Evolutionary conservation across 2,888 invertebrate species (phyloP).

Genomic region (Miltochrista miniata): DNA sequence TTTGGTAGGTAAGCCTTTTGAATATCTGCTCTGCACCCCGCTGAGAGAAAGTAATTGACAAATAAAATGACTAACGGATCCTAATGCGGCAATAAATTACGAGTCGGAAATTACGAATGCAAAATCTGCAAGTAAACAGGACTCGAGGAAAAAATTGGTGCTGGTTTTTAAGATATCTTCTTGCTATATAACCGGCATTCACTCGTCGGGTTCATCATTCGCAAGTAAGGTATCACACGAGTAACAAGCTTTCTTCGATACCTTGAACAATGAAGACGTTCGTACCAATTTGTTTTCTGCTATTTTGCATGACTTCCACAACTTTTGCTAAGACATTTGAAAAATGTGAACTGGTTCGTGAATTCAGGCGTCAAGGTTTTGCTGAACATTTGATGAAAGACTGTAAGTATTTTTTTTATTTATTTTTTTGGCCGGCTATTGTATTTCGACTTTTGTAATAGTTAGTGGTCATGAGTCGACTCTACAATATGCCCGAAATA

Average conservation of each 20-base stretch:
- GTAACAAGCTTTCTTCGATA: background rate
- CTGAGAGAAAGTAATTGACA: background rate
- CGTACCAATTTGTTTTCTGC: constrained; percentile 4
- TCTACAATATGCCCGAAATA: too few species aligned
- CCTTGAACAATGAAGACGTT: background rate
- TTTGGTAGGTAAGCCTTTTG: too few species aligned
- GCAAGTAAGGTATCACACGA: background rate
- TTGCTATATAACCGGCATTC: constrained; percentile 1
- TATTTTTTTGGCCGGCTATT: too few species aligned
- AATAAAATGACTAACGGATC: background rate
- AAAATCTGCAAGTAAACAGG: background rate
- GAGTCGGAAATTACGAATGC: background rate
- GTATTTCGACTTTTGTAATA: too few species aligned
- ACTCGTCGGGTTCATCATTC: background rate
- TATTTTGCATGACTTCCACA: constrained; percentile 27
- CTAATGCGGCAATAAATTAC: background rate
- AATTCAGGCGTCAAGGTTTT: constrained; percentile 51
- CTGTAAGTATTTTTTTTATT: constrained; percentile 20
- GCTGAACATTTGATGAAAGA: constrained; percentile 43
- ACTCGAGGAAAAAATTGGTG: background rate
- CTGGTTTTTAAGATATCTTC: background rate
- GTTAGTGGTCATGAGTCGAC: too few species aligned
- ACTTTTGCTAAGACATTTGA: constrained; percentile 39
- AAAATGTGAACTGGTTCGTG: constrained; percentile 49
- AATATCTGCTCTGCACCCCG: background rate